phyloP scores from a whole-genome alignment of 2,113 vertebrate species.

The Nematolebias whitei region DNA sequence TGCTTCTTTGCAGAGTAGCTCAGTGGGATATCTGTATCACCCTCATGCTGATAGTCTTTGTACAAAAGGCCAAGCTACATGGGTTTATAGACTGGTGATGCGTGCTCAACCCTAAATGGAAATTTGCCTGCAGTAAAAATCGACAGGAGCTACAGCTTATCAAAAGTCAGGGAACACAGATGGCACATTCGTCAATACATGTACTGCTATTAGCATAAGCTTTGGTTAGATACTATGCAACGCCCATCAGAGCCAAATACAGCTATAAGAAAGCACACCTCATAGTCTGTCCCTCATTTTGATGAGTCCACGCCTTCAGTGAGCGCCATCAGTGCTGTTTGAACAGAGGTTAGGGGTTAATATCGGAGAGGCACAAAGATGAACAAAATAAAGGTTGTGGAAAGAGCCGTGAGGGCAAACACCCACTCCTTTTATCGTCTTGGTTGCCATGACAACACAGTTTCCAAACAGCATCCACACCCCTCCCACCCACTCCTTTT shows the following conservation, averaged over 20 bases:
- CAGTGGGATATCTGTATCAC: slow-evolving; percentile 45
- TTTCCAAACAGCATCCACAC: slow-evolving; percentile 59
- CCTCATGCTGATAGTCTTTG: slow-evolving; percentile 23
- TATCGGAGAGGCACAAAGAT: slow-evolving; percentile 64
- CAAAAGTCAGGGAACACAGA: slow-evolving; percentile 43
- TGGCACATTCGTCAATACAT: slow-evolving; percentile 64
- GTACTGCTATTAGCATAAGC: slow-evolving; percentile 65
- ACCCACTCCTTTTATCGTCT: slow-evolving; percentile 62
- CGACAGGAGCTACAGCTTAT: slow-evolving; percentile 33
- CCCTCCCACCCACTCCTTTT: not conserved
- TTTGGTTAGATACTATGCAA: slow-evolving; percentile 14
- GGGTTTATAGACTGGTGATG: slow-evolving; percentile 36
- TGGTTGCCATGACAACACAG: slow-evolving; percentile 76
- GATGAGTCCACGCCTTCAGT: slow-evolving; percentile 4
- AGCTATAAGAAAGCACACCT: not conserved
- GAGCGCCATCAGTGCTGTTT: not conserved
- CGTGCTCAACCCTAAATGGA: slow-evolving; percentile 54
- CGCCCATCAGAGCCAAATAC: slow-evolving; percentile 38
- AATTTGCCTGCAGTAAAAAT: slow-evolving; percentile 50
- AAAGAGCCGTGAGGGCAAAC: slow-evolving; percentile 60
- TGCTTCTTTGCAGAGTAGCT: slow-evolving; percentile 28
- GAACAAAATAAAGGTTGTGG: slow-evolving; percentile 78
- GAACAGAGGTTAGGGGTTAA: slow-evolving; percentile 62
- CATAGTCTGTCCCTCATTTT: slow-evolving; percentile 5
- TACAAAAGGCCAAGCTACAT: slow-evolving; percentile 34